Evolutionary conservation across 2,888 invertebrate species (phyloP).

Genomic region (Himalopsyche japonica): DNA sequence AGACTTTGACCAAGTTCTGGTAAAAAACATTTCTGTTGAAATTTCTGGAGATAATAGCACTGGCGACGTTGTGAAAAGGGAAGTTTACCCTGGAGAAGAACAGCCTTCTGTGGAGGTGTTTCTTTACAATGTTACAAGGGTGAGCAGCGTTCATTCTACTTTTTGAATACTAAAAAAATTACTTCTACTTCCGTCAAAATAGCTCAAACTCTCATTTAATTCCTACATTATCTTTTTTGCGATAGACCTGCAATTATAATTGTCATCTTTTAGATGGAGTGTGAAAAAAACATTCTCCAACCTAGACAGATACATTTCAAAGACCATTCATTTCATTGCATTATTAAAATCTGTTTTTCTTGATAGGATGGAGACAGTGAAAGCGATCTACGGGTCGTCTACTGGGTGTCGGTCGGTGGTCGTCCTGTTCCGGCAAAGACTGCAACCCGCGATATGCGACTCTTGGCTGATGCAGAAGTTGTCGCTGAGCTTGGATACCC

Average conservation of each 20-base stretch:
- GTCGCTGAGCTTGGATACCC: slow-evolving; percentile 73
- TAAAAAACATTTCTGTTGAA: not conserved
- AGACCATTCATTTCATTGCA: too few species aligned
- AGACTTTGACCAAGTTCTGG: not conserved
- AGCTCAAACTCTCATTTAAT: too few species aligned
- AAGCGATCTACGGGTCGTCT: slow-evolving; percentile 67
- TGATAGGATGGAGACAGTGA: slow-evolving; percentile 18
- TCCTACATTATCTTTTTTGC: too few species aligned
- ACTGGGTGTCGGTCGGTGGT: slow-evolving; percentile 79
- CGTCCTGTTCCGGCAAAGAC: slow-evolving; percentile 78
- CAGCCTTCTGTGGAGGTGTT: slow-evolving; percentile 38
- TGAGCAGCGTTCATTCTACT: not conserved
- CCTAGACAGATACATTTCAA: too few species aligned
- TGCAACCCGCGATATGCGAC: slow-evolving; percentile 80
- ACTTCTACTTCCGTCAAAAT: too few species aligned
- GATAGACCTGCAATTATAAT: too few species aligned
- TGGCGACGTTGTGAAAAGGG: slow-evolving; percentile 34
- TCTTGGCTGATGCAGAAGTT: slow-evolving; percentile 79
- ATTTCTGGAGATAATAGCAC: not conserved
- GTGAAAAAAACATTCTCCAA: too few species aligned
- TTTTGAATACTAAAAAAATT: not conserved
- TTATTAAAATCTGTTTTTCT: not conserved
- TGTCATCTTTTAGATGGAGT: too few species aligned
- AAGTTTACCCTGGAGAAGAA: slow-evolving; percentile 13
- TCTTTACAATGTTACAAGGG: slow-evolving; percentile 37